phyloP scores from a whole-genome alignment of 2,797 vertebrate genomes.

The Argyrosomus regius region DNA sequence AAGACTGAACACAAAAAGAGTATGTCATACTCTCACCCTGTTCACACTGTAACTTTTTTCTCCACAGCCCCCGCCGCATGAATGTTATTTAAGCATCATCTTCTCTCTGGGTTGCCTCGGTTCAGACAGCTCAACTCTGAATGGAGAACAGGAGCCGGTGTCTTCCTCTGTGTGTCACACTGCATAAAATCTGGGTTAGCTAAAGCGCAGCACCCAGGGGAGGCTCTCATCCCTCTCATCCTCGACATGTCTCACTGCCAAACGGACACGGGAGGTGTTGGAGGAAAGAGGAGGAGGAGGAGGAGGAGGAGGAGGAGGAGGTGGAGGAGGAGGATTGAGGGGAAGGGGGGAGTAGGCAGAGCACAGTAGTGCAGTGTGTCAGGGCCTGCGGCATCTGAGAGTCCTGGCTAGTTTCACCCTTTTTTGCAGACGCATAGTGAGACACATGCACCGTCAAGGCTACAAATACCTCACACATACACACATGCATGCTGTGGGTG shows the following conservation, averaged over 20 bases:
- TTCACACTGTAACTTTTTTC: neutral
- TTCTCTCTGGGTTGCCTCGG: conserved; percentile 42
- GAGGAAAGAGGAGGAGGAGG: no score
- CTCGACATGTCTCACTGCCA: conserved; percentile 71
- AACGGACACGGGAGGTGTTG: conserved; percentile 52
- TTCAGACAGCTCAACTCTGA: conserved; percentile 66
- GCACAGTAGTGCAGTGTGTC: conserved; percentile 74
- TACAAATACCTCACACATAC: conserved; percentile 32
- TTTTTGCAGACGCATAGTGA: conserved; percentile 28
- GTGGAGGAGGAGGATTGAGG: neutral
- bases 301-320: neutral
- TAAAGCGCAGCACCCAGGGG: conserved; percentile 66
- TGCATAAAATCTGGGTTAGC: conserved; percentile 81
- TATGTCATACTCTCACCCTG: conserved; percentile 1
- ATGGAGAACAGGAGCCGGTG: conserved; percentile 62
- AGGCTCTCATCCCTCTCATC: conserved; percentile 70
- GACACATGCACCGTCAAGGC: conserved; percentile 43
- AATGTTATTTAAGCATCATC: conserved; percentile 32
- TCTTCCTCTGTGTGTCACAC: conserved; percentile 73
- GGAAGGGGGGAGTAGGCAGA: neutral
- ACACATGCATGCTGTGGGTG: conserved; percentile 4
- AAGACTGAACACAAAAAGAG: neutral
- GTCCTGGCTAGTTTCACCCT: conserved; percentile 48
- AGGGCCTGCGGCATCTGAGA: conserved; percentile 57
- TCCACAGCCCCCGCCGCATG: neutral